A percentile compares a stretch with the other conserved stretches of the same genome.
Conservation (phyloP, 2,888 invertebrate species). For the Oscheius sp. region DNA sequence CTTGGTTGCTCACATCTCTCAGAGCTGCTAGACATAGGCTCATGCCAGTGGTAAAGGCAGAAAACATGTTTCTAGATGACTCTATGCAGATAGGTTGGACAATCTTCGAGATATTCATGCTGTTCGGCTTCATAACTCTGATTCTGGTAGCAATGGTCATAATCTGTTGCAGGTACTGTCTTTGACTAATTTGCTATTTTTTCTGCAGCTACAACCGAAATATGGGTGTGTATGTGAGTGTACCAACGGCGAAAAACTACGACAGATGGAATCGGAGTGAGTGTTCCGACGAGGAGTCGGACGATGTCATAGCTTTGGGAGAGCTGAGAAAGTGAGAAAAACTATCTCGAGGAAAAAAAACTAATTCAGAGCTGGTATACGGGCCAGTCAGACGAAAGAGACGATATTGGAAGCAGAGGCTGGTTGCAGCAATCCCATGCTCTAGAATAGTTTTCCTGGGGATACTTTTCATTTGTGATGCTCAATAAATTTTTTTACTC, state of each 20-base stretch:
- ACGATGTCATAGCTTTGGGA: constrained; percentile 41
- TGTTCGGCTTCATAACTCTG: constrained; percentile 17
- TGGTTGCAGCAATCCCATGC: constrained; percentile 34
- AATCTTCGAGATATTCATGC: constrained; percentile 27
- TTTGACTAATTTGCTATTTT: neutral
- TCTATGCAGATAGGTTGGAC: constrained; percentile 31
- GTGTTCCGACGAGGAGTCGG: constrained; percentile 36
- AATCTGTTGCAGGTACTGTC: constrained; percentile 23
- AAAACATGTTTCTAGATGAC: constrained; percentile 10
- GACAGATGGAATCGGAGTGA: constrained; percentile 26
- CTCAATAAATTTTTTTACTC: neutral
- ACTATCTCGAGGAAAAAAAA: neutral
- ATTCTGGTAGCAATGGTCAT: constrained; percentile 32
- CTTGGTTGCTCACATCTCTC: too few relatives aligned
- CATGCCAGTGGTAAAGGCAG: too few relatives aligned
- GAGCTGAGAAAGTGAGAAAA: constrained; percentile 38
- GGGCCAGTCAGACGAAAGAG: constrained; percentile 28
- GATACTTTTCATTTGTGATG: constrained; percentile 7
- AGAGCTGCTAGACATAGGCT: too few relatives aligned
- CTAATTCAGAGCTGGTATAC: constrained; percentile 25
- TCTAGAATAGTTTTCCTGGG: constrained; percentile 5
- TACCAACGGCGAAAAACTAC: constrained; percentile 34
- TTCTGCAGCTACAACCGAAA: constrained; percentile 34
- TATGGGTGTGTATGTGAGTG: constrained; percentile 38
- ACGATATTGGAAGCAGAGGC: constrained; percentile 35